These are phyloP conservation scores for Loriculus beryllinus DNA, from an alignment of 2,797 vertebrate genomes.

Conservation along the genomic window DNA sequence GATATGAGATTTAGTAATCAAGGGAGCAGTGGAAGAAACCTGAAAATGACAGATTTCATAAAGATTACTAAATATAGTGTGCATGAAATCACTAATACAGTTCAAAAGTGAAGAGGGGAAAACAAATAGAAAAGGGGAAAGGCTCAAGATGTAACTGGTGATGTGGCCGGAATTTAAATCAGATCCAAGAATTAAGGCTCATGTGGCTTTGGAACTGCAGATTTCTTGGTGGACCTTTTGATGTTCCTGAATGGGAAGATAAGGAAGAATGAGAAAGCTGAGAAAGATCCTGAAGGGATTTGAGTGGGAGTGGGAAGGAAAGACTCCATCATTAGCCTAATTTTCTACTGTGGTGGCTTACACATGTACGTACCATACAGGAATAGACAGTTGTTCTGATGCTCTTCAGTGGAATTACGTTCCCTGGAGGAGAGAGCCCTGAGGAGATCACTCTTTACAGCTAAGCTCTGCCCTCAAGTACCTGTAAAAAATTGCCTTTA, in stretches of 20 bases:
- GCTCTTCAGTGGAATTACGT: neutral
- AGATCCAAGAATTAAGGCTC: neutral
- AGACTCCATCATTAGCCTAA: neutral
- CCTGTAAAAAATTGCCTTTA: neutral
- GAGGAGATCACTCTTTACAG: neutral
- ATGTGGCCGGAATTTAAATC: neutral
- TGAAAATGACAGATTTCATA: constrained; percentile 12
- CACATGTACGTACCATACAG: neutral
- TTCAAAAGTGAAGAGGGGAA: neutral
- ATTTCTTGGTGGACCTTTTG: constrained; percentile 4
- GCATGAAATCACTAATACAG: neutral
- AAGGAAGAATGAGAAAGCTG: constrained; percentile 16
- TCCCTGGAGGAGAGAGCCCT: neutral
- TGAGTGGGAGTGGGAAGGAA: constrained; percentile 47
- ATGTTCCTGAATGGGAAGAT: constrained; percentile 29
- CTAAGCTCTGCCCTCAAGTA: neutral
- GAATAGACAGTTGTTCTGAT: neutral
- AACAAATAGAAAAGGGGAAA: neutral
- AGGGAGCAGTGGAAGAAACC: neutral
- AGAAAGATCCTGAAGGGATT: constrained; percentile 40
- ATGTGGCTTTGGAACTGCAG: neutral
- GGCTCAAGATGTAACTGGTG: neutral
- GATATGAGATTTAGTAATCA: neutral
- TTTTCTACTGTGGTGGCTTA: neutral
- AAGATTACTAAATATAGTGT: neutral